These are phyloP conservation scores for Galeruca laticollis DNA, from an alignment of 2,888 invertebrate species.

Conservation along the genomic window DNA sequence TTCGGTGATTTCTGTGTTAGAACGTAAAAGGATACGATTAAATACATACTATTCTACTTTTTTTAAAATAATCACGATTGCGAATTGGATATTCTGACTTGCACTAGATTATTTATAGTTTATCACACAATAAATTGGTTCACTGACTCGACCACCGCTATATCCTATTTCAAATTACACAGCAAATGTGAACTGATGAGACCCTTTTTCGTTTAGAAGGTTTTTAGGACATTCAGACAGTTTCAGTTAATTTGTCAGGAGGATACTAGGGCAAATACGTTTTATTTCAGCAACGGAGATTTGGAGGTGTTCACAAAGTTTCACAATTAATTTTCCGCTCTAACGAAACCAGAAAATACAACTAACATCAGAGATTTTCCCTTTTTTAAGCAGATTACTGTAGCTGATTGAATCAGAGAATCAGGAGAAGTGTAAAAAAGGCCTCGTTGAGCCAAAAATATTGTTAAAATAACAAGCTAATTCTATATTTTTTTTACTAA, in stretches of 20 bases:
- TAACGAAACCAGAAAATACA: not conserved
- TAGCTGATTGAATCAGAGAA: no score
- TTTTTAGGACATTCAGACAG: not conserved
- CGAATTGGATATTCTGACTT: no score
- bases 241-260: slow-evolving; percentile 1
- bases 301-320: not conserved
- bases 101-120: not conserved
- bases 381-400: no score
- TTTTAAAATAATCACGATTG: no score
- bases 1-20: no score
- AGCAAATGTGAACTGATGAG: not conserved
- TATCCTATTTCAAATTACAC: not conserved
- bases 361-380: not conserved
- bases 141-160: not conserved
- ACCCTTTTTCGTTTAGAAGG: not conserved
- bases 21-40: no score
- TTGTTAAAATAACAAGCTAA: no score
- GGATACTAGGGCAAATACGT: not conserved
- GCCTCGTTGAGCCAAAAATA: no score
- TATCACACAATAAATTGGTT: not conserved
- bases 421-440: no score
- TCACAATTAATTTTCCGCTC: not conserved
- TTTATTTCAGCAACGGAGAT: not conserved
- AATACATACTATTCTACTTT: no score
- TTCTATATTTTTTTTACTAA: no score